Evolutionary conservation across 2,888 invertebrate genomes (phyloP).

Genomic region (Stenolophus ochropezus): DNA sequence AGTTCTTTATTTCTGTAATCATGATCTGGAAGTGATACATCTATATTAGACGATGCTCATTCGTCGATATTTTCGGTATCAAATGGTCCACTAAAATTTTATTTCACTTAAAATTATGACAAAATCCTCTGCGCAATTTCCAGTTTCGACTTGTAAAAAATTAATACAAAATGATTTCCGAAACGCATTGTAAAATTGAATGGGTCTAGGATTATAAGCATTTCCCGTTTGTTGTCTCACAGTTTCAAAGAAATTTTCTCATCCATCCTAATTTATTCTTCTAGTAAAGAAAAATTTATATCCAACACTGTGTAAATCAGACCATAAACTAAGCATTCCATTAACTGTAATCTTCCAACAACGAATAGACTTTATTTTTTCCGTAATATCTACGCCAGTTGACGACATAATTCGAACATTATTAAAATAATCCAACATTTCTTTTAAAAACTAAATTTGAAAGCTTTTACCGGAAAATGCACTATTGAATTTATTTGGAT

Average conservation of each 20-base stretch:
- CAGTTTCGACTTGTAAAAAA: not conserved
- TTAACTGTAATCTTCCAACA: constrained; percentile 63
- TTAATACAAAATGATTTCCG: not conserved
- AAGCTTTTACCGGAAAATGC: too few relatives aligned
- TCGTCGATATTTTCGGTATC: not conserved
- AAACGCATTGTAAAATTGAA: not conserved
- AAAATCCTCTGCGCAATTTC: constrained; percentile 7
- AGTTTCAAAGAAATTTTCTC: not conserved
- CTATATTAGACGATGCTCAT: not conserved
- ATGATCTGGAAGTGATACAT: not conserved
- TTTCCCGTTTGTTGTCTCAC: not conserved
- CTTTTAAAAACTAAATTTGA: too few relatives aligned
- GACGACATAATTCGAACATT: too few relatives aligned
- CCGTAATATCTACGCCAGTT: too few relatives aligned
- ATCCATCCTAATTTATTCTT: not conserved
- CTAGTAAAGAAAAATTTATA: constrained; percentile 62
- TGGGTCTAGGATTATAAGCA: not conserved
- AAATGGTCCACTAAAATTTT: not conserved
- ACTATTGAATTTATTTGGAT: too few relatives aligned
- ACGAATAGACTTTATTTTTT: constrained; percentile 34
- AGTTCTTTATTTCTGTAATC: not conserved
- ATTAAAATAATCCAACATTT: too few relatives aligned
- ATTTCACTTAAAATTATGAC: not conserved
- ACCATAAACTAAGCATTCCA: constrained; percentile 62
- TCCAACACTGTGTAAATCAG: constrained; percentile 54